Percentiles rank a stretch among this genome's conserved stretches.
Conservation (phyloP, 35 echinoderm and acorn worm genomes). For the Acanthaster planci region DNA sequence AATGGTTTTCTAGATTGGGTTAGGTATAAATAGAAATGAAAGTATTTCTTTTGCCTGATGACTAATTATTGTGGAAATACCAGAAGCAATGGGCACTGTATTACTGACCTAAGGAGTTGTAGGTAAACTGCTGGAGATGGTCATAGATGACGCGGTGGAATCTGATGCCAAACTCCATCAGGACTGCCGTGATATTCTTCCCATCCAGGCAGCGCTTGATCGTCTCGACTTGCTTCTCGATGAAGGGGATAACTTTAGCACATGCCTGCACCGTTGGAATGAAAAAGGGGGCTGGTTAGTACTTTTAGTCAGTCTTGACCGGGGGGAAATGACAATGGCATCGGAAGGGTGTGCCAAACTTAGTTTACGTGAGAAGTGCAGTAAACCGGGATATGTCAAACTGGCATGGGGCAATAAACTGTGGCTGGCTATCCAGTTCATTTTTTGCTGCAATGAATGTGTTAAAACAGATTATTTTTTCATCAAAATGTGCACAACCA, state of each 20-base stretch:
- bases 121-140: conserved; percentile 88
- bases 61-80: no score
- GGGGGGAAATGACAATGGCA: not conserved
- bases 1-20: no score
- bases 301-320: not conserved
- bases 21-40: no score
- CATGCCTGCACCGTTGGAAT: conserved; percentile 62
- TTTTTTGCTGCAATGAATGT: no score
- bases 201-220: conserved; percentile 86
- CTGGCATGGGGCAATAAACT: no score
- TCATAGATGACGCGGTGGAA: conserved; percentile 89
- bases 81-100: not conserved
- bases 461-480: no score
- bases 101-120: conserved; percentile 83
- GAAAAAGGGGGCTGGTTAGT: not conserved
- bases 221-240: conserved; percentile 72
- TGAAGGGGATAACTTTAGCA: conserved; percentile 79
- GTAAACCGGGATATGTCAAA: no score
- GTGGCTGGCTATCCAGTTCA: no score
- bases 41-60: no score
- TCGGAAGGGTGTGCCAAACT: no score
- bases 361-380: no score
- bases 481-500: no score
- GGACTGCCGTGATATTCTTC: conserved; percentile 84
- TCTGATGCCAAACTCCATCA: conserved; percentile 89